phyloP scores from a whole-genome alignment of 2,888 invertebrate genomes.

The Chrysolina americana region DNA sequence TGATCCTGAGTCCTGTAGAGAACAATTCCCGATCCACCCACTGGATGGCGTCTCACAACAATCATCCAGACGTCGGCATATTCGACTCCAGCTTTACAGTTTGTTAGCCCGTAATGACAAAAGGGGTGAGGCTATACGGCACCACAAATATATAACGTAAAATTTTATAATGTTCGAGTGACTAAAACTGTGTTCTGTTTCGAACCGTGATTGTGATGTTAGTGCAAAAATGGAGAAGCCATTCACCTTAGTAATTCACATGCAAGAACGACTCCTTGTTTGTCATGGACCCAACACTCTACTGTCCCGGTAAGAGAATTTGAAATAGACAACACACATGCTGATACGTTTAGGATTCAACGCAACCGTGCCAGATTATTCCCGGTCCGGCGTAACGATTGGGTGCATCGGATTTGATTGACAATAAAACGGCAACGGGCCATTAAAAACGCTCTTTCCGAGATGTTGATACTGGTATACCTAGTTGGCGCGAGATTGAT shows the following conservation, averaged over 20 bases:
- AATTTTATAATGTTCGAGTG: conserved; percentile 27
- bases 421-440: conserved; percentile 1
- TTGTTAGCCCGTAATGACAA: conserved; percentile 62
- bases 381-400: neutral
- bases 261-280: conserved; percentile 53
- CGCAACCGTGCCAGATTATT: conserved; percentile 8
- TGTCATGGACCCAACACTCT: conserved; percentile 66
- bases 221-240: conserved; percentile 63
- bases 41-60: conserved; percentile 60
- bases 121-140: conserved; percentile 63
- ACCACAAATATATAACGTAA: conserved; percentile 52
- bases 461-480: conserved; percentile 1
- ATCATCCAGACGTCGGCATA: conserved; percentile 61
- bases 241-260: conserved; percentile 56
- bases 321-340: conserved; percentile 31
- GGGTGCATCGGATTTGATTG: neutral
- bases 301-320: conserved; percentile 64
- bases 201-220: conserved; percentile 58
- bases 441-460: neutral
- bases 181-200: conserved; percentile 14
- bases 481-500: conserved; percentile 22
- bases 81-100: conserved; percentile 52
- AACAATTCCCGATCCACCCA: conserved; percentile 43
- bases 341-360: conserved; percentile 7
- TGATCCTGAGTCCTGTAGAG: conserved; percentile 25